Base-by-base conservation (phyloP, 2,113 vertebrate species). In the Grantiella picta region DNA sequence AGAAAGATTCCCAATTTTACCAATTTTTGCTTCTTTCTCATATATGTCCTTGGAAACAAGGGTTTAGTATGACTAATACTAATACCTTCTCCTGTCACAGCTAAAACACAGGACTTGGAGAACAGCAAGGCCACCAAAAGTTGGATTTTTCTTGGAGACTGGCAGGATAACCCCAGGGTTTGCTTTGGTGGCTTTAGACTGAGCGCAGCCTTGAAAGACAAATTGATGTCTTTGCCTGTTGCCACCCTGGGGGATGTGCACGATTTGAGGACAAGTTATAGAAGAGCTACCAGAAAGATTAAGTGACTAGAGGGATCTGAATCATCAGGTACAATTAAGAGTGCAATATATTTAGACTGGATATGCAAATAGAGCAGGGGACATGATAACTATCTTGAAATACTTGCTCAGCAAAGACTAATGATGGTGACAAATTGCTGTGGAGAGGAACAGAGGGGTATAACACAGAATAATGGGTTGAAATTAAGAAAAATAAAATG, bases 401-500 rank as follows among this genome's bases (percentile, higher is more conserved):
- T 77, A 81, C 82, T 88, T 78, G 45, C 29, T 69, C 20, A 10
- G 68, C 54, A 20, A 93, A 89, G 89, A 63, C 42, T 72, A 78
- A 23, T 68, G 56, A 54, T n/a, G 35, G 33, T 86, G 56, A 93
- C 84, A 92, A 93, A 92, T 92, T 69, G n/a, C 38, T 52, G 1
- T 31, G 27, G 68, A 66, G 69, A 47, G 54, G 38, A 90, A 35
- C 24, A 86, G 89, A 89, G 27, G 13, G 57, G 25, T 63, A 40
- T 80, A 90, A 89, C 76, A 80, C 68, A 92, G 89, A 91, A 81
- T 75, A 96, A 92, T 96, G 86, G 45, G 7, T 64, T 86, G 92
- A 89, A 94, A 95, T 94, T 86, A 89, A 83, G 89, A 91, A 92
- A 95, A 94, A 86, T 88, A 92, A 90, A 83, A 90, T 38, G 56